These are phyloP conservation scores for Polypterus senegalus DNA, from an alignment of 2,113 vertebrate genomes.

Conservation along the genomic window DNA sequence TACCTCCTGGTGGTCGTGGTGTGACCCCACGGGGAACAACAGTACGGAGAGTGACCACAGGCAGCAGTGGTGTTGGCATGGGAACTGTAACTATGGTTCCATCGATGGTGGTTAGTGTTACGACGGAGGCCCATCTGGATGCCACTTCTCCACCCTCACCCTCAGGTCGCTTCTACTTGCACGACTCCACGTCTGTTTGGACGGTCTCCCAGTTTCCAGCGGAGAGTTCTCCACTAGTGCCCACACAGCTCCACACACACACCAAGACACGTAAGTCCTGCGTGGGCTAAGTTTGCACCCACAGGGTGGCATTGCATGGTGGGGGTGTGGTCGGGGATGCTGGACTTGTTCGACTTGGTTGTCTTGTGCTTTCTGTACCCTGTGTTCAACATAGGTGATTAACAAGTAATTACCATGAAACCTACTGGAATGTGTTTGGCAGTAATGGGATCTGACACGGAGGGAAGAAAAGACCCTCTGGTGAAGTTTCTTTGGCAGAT, in stretches of 20 bases:
- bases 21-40: conserved; percentile 39
- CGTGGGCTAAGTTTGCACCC: background rate
- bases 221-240: conserved; percentile 30
- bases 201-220: conserved; percentile 41
- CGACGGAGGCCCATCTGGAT: conserved; percentile 18
- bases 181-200: conserved; percentile 53
- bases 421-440: no score
- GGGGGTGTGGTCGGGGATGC: background rate
- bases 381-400: no score
- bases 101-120: conserved; percentile 22
- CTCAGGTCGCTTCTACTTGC: conserved; percentile 44
- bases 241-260: conserved; percentile 34
- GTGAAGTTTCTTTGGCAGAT: no score
- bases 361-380: no score
- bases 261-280: conserved; percentile 53
- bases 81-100: conserved; percentile 28
- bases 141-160: conserved; percentile 31
- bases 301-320: background rate
- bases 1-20: conserved; percentile 44
- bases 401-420: no score
- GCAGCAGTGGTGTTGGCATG: conserved; percentile 6
- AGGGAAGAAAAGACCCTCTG: no score
- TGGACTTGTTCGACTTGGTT: background rate
- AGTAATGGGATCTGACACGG: no score
- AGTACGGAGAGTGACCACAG: conserved; percentile 23